These are phyloP conservation scores for Aplidium turbinatum DNA, from an alignment of 23 tunicate species.

Conservation along the genomic window DNA sequence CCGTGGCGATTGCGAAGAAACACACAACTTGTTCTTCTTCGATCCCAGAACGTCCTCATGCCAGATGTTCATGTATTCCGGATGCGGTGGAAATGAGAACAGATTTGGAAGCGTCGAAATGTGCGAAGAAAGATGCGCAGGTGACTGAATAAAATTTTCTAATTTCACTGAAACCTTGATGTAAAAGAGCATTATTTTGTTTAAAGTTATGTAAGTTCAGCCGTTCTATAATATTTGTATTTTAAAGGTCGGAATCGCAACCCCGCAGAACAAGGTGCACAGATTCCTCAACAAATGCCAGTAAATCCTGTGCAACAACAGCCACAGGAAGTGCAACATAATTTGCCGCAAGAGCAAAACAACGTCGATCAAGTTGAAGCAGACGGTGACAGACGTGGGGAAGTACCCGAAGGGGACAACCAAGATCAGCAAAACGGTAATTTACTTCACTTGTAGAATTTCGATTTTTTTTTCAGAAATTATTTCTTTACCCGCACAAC, in stretches of 20 bases:
- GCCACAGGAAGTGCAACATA: not conserved
- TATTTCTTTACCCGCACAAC: too few species aligned
- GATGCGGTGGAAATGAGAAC: constrained; percentile 67
- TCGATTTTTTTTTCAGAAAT: too few species aligned
- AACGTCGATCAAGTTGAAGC: not conserved
- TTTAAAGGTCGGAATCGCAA: not conserved
- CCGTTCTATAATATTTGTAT: not conserved
- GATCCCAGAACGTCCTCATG: constrained; percentile 29
- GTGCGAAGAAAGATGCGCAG: constrained; percentile 40
- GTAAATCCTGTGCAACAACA: not conserved
- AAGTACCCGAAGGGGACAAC: not conserved
- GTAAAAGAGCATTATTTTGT: too few species aligned
- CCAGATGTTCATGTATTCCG: constrained; percentile 33
- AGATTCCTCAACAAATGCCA: not conserved
- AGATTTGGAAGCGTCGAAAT: constrained; percentile 32
- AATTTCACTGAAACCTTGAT: too few species aligned
- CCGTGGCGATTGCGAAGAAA: not conserved
- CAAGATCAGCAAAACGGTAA: too few species aligned
- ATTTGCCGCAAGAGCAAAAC: not conserved
- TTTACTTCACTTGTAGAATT: too few species aligned
- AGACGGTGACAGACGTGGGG: not conserved
- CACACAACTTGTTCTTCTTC: not conserved
- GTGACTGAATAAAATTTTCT: not conserved
- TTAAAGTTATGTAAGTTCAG: too few species aligned
- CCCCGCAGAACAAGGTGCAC: not conserved